Evolutionary conservation across 2,797 vertebrate species (phyloP), one percentile per base, ranked within the genome.

Genomic region (Vespertilio murinus): DNA sequence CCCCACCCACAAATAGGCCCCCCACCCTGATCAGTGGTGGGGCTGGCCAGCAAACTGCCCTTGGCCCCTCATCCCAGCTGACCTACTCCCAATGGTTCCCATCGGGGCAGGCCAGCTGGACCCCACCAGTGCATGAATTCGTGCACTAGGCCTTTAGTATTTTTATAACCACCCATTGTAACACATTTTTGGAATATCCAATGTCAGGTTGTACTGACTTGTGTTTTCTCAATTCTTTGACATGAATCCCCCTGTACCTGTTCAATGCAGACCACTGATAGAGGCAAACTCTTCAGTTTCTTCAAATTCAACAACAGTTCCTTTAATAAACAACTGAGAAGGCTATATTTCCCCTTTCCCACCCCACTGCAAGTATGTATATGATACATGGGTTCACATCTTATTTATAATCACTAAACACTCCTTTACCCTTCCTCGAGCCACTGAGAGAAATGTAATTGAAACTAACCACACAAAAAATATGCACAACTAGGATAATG

Each of bases 381-480:
- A 28, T 33, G n/a, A 14, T 59, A 16, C 42, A 8, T 1, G 10
- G 18, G 18, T 70, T 38, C 67, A 75, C 8, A 10, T 16, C 33
- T 82, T 47, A 13, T 14, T 65, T 54, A 64, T 47, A 80, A 20
- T 93, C 25, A 64, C 25, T 33, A 35, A 2, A 2, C 0, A 5
- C 35, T 52, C 30, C 64, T 78, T 45, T 30, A 42, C 8, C 64
- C 69, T 74, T 75, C 28, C 13, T 54, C 35, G 38, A 64, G 20
- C 45, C 47, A 47, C 38, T 75, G 17, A 30, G 70, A 42, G 9
- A 69, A 8, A 65, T 49, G 65, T 71, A 61, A 71, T 85, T 64
- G 74, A 86, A 92, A 88, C 18, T 80, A 67, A 90, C 45, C 28
- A 73, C 74, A 79, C 42, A 71, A n/a, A 30, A 75, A 40, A 88